Evolutionary conservation across 1,140 invertebrate genomes (phyloP).

Genomic region (Zophobas atratus): DNA sequence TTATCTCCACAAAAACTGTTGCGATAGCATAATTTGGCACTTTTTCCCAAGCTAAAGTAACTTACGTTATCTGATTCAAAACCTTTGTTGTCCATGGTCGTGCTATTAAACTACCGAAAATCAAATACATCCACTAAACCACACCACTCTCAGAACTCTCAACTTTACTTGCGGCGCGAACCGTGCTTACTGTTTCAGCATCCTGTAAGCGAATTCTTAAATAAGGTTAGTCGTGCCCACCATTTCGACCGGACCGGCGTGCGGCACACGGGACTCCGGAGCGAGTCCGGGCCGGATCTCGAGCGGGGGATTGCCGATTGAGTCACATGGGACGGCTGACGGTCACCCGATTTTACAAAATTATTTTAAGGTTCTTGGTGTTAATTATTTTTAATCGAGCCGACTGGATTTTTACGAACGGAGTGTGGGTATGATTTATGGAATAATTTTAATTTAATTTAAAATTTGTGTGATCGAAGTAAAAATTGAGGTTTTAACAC

Average conservation of each 20-base stretch:
- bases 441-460: too few species aligned
- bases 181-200: slow-evolving; percentile 49
- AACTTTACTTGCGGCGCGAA: slow-evolving; percentile 32
- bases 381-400: too few species aligned
- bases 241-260: slow-evolving; percentile 30
- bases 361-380: too few species aligned
- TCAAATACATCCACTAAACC: slow-evolving; percentile 62
- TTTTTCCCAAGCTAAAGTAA: slow-evolving; percentile 33
- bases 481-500: too few species aligned
- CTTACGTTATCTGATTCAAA: slow-evolving; percentile 64
- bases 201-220: slow-evolving; percentile 55
- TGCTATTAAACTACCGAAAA: slow-evolving; percentile 22
- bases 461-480: too few species aligned
- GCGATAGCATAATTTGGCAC: neutral
- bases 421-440: too few species aligned
- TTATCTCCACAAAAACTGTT: neutral
- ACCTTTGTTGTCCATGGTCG: slow-evolving; percentile 61
- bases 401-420: too few species aligned
- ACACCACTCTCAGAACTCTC: slow-evolving; percentile 62
- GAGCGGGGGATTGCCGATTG: neutral
- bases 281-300: slow-evolving; percentile 11
- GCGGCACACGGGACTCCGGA: slow-evolving; percentile 28
- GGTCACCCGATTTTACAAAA: too few species aligned
- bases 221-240: slow-evolving; percentile 47
- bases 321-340: too few species aligned